Evolutionary conservation across 2,888 invertebrate species (phyloP).

Genomic region (Celastrina argiolus): DNA sequence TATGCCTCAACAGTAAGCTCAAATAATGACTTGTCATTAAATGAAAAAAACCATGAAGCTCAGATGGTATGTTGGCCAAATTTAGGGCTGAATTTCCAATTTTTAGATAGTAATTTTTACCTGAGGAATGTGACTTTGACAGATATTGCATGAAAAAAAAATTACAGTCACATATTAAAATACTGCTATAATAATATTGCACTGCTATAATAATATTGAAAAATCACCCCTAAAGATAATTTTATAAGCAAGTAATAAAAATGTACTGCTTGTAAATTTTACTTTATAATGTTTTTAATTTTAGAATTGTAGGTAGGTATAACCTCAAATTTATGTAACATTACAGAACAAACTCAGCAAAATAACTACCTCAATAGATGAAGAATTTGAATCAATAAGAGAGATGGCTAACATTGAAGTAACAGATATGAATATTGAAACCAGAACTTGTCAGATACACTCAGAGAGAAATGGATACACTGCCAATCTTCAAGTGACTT

Average conservation of each 20-base stretch:
- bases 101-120: too few species aligned
- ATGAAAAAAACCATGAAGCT: slow-evolving; percentile 59
- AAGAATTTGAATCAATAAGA: slow-evolving; percentile 72
- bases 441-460: slow-evolving; percentile 78
- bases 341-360: slow-evolving; percentile 61
- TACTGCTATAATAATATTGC: too few species aligned
- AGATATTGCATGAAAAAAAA: too few species aligned
- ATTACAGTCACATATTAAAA: too few species aligned
- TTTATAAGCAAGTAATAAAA: neutral
- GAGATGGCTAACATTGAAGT: slow-evolving; percentile 74
- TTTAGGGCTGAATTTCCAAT: too few species aligned
- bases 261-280: neutral
- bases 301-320: neutral
- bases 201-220: too few species aligned
- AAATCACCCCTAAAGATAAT: too few species aligned
- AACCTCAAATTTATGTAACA: neutral
- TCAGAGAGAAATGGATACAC: slow-evolving; percentile 74
- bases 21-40: slow-evolving; percentile 54
- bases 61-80: slow-evolving; percentile 53
- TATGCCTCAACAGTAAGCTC: slow-evolving; percentile 67
- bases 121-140: too few species aligned
- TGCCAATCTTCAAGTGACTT: slow-evolving; percentile 77
- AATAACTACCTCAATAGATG: slow-evolving; percentile 61
- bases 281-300: neutral
- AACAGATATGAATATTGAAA: slow-evolving; percentile 78